These are phyloP conservation scores for Pammene aurita DNA, from an alignment of 2,888 invertebrate genomes.

Conservation along the genomic window DNA sequence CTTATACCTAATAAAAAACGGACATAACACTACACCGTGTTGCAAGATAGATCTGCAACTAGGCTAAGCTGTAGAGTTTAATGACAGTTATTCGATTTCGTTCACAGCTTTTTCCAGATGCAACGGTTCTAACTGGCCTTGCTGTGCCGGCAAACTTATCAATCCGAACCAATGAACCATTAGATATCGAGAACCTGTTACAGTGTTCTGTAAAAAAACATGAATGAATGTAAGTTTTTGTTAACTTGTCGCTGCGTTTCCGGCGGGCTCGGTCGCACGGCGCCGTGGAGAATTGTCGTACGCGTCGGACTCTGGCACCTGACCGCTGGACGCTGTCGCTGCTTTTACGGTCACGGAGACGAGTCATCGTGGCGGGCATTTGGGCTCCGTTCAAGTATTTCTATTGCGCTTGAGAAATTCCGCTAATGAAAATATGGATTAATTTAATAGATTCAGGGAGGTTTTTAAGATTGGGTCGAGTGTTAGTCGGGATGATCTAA, in stretches of 20 bases:
- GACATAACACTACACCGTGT: not conserved
- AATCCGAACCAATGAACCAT: constrained; percentile 38
- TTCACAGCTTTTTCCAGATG: constrained; percentile 17
- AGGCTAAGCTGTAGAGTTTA: constrained; percentile 14
- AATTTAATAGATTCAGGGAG: not conserved
- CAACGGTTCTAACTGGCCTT: constrained; percentile 35
- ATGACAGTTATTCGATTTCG: constrained; percentile 27
- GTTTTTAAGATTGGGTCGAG: not conserved
- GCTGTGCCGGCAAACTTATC: constrained; percentile 30
- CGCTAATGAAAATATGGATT: not conserved
- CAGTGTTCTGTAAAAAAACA: constrained; percentile 65
- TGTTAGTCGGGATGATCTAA: too few relatives aligned
- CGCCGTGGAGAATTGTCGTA: constrained; percentile 79
- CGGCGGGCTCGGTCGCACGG: constrained; percentile 71
- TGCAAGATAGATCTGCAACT: constrained; percentile 5
- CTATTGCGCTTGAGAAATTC: not conserved
- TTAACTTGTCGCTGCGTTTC: constrained; percentile 80
- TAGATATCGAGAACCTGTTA: constrained; percentile 66
- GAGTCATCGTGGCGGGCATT: constrained; percentile 11
- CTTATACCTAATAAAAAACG: not conserved
- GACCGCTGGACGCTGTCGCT: constrained; percentile 46
- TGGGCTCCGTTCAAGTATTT: constrained; percentile 15
- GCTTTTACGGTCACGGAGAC: constrained; percentile 24
- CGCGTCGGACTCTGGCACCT: constrained; percentile 71
- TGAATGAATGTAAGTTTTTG: constrained; percentile 81